These are phyloP conservation scores for Diplodus sargus DNA, from an alignment of 2,797 vertebrate species.

Conservation along the genomic window DNA sequence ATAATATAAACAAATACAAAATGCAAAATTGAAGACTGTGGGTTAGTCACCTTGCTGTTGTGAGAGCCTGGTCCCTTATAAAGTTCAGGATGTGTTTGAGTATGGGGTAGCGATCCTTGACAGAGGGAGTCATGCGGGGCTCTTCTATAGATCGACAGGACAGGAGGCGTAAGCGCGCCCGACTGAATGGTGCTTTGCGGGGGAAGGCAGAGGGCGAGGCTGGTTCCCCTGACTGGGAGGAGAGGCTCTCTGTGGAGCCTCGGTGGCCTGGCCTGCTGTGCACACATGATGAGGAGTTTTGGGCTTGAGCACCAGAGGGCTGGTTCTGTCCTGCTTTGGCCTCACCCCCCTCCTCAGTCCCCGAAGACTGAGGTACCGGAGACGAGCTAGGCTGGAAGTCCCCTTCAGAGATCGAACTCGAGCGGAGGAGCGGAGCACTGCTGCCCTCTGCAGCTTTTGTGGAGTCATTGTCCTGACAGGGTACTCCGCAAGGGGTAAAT, in stretches of 20 bases:
- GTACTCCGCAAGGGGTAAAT: constrained; percentile 84
- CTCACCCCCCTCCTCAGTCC: constrained; percentile 45
- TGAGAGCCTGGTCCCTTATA: constrained; percentile 93
- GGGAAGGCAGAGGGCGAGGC: constrained; percentile 87
- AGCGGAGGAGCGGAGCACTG: constrained; percentile 69
- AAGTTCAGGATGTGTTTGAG: constrained; percentile 93
- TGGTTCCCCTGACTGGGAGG: constrained; percentile 83
- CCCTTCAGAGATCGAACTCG: constrained; percentile 86
- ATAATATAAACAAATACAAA: background rate
- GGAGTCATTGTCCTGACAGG: constrained; percentile 56
- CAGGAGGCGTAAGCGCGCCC: constrained; percentile 93
- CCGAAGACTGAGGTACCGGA: constrained; percentile 43
- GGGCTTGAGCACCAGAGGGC: constrained; percentile 48
- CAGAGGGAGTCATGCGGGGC: constrained; percentile 84
- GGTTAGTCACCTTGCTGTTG: constrained; percentile 84
- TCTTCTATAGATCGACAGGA: constrained; percentile 95
- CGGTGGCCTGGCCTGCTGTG: constrained; percentile 68
- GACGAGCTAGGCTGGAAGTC: constrained; percentile 89
- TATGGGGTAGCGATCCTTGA: constrained; percentile 92
- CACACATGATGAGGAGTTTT: constrained; percentile 60
- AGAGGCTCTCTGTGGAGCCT: constrained; percentile 80
- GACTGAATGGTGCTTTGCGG: constrained; percentile 88
- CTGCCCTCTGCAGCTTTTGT: constrained; percentile 68
- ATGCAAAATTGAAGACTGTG: background rate
- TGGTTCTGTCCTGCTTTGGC: constrained; percentile 39